Conservation (phyloP, 2,888 invertebrate genomes). For the Trachelus tabidus region DNA sequence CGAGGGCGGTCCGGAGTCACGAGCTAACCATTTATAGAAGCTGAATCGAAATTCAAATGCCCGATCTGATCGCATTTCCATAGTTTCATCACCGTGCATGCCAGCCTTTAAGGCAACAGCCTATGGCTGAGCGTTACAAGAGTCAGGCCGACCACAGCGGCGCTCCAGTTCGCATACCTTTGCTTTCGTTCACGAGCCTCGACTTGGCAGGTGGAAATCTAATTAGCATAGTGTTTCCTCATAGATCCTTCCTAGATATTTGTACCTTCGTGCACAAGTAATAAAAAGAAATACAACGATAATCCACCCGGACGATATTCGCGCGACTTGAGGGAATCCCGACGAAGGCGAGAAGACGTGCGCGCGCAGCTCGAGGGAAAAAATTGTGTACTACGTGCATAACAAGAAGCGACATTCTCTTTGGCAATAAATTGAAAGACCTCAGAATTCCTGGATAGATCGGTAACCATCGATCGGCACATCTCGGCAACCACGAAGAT, state of each 20-base stretch:
- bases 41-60: constrained; percentile 7
- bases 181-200: constrained; percentile 10
- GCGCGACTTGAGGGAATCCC: background rate
- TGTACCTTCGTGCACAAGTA: background rate
- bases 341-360: background rate
- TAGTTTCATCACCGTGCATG: constrained; percentile 6
- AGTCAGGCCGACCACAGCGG: background rate
- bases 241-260: constrained; percentile 29
- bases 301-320: background rate
- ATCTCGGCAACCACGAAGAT: background rate
- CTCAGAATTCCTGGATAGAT: background rate
- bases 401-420: background rate
- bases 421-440: background rate
- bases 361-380: background rate
- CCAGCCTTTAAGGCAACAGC: constrained; percentile 1
- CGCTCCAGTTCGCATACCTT: constrained; percentile 18
- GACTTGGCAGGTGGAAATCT: constrained; percentile 30
- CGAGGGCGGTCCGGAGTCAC: constrained; percentile 1
- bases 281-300: background rate
- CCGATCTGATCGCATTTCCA: constrained; percentile 7
- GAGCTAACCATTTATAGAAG: constrained; percentile 4
- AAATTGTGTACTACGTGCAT: background rate
- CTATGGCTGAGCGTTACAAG: background rate
- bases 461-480: background rate
- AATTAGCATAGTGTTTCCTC: constrained; percentile 31